These are phyloP conservation scores for Nomia melanderi DNA, from an alignment of 1,140 invertebrate genomes.

Conservation along the genomic window DNA sequence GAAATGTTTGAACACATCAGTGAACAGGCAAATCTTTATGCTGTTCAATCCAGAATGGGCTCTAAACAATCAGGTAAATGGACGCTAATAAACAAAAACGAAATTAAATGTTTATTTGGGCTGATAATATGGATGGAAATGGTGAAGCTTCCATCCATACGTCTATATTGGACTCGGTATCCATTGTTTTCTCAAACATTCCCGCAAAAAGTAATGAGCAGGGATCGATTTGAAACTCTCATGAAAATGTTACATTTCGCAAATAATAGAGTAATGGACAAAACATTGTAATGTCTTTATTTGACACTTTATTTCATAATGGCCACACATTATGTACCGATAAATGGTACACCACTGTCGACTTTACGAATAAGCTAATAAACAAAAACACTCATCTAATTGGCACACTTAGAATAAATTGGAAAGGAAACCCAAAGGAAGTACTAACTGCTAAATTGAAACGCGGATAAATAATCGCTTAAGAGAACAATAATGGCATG, in stretches of 20 bases:
- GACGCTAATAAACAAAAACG: slow-evolving; percentile 4
- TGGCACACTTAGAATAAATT: background rate
- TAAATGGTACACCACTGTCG: slow-evolving; percentile 14
- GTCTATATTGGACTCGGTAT: slow-evolving; percentile 5
- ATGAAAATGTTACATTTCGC: slow-evolving; percentile 7
- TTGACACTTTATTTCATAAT: slow-evolving; percentile 39
- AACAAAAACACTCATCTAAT: slow-evolving; percentile 13
- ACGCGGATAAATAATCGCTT: background rate
- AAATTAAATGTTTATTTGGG: slow-evolving; percentile 15
- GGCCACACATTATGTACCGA: slow-evolving; percentile 32
- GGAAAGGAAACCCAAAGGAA: background rate
- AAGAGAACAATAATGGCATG: slow-evolving; percentile 32
- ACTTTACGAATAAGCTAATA: slow-evolving; percentile 21
- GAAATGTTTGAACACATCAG: slow-evolving; percentile 19
- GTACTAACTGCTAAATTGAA: background rate
- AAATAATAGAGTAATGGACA: background rate
- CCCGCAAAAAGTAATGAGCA: slow-evolving; percentile 3
- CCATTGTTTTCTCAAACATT: background rate
- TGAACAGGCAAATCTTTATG: slow-evolving; percentile 11
- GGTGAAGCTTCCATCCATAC: slow-evolving; percentile 1
- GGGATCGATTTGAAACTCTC: background rate
- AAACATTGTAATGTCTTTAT: background rate
- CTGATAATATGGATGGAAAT: slow-evolving; percentile 13
- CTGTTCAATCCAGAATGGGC: background rate
- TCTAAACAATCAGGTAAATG: background rate